Conservation (phyloP, 1,140 invertebrate genomes). For the Capitella teleta region DNA sequence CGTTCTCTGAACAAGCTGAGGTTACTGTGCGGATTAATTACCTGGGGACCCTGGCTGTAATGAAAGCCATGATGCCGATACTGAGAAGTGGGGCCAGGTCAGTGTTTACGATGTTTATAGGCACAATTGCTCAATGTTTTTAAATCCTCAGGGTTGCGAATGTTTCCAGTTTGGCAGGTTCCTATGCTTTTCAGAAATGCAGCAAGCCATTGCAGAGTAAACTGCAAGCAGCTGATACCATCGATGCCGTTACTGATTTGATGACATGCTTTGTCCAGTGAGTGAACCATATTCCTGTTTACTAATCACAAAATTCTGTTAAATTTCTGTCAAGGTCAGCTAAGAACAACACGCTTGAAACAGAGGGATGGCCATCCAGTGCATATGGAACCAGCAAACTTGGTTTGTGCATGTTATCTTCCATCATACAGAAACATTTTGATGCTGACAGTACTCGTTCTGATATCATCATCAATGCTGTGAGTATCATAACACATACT, state of each 20-base stretch:
- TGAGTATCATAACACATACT: too few relatives aligned
- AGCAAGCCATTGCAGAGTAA: constrained; percentile 36
- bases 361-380: constrained; percentile 3
- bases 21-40: constrained; percentile 59
- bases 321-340: too few relatives aligned
- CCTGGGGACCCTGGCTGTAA: constrained; percentile 53
- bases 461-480: too few relatives aligned
- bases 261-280: constrained; percentile 57
- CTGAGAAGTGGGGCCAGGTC: too few relatives aligned
- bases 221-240: constrained; percentile 43
- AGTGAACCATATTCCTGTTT: too few relatives aligned
- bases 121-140: too few relatives aligned
- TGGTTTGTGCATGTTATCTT: too few relatives aligned
- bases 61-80: constrained; percentile 56
- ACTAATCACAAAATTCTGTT: too few relatives aligned
- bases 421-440: too few relatives aligned
- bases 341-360: constrained; percentile 52
- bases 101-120: too few relatives aligned
- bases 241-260: constrained; percentile 48
- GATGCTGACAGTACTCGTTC: too few relatives aligned
- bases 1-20: constrained; percentile 57
- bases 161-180: constrained; percentile 52
- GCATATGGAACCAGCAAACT: too few relatives aligned
- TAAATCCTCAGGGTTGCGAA: constrained; percentile 61
- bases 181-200: constrained; percentile 40